Evolutionary conservation across 2,797 vertebrate species (phyloP).

Genomic region (Ibycter americanus): DNA sequence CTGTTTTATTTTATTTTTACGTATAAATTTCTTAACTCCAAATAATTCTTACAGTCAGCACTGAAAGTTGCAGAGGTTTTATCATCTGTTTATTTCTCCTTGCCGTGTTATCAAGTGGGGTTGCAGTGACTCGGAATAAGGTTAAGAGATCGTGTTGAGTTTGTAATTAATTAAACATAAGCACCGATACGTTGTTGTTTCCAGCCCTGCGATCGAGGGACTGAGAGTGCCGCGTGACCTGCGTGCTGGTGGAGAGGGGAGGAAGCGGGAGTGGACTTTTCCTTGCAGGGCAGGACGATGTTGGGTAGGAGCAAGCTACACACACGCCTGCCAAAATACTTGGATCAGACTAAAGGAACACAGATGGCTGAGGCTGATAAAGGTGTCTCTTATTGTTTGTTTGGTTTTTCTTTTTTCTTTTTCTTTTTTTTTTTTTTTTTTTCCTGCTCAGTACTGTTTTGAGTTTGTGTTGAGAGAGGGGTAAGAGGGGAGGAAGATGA

Average conservation of each 20-base stretch:
- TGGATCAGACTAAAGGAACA: conserved; percentile 65
- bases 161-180: not conserved
- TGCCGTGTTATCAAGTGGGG: not conserved
- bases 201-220: not conserved
- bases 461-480: not conserved
- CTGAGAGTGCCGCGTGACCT: not conserved
- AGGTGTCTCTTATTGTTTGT: conserved; percentile 67
- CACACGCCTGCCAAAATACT: conserved; percentile 60
- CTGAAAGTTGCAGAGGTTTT: not conserved
- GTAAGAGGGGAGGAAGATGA: not conserved
- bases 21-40: not conserved
- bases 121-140: not conserved
- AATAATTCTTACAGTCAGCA: not conserved
- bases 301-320: conserved; percentile 24
- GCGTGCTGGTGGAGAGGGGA: not conserved
- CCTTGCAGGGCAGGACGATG: conserved; percentile 45
- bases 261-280: conserved; percentile 60
- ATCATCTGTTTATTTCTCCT: not conserved
- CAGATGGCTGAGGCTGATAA: conserved; percentile 77
- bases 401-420: not conserved
- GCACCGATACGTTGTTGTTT: not conserved
- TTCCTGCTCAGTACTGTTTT: not conserved
- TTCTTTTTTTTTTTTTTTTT: not conserved
- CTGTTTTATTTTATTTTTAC: not conserved
- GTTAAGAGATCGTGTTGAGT: not conserved